Base-by-base conservation (phyloP, 2,888 invertebrate genomes). In the Nymphalis polychloros region DNA sequence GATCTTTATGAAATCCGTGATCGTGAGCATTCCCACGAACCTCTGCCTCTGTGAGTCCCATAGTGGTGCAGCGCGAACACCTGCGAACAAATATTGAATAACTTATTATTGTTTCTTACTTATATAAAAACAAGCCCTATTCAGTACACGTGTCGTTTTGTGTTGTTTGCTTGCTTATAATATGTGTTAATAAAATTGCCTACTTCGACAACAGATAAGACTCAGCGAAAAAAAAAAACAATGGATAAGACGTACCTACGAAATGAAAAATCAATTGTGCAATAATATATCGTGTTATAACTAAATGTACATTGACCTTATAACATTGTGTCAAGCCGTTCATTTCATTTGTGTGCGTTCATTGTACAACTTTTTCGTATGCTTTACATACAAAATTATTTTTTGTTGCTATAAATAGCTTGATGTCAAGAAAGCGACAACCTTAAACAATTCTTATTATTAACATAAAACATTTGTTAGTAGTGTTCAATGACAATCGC, bases 1-100 rank as follows among this genome's bases (percentile, higher is more conserved):
- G 81, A 99, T 99, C 92, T 98, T 97, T 83, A 99, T 99, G 90
- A 99, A 99, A 93, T 99, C 99, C 65, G 99, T 99, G 81, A 99
- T 99, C 75, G 99, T 99, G 79, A 99, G 94, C 98, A 99, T 99
- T 78, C 99, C 99, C 73, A 99, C 97, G 92, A 98, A 98, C 87
- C 96, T 95, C 88, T 99, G 98, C 79, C 95, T 95, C 73, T 94
- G 94, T 76, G 97, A 97, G 91, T 99, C 98, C 99, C 99, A 99
- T 76, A 99, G 94, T 10, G 99, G 99, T 52, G 99, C 99, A 55
- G 99, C 99, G 82, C 99, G 95, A 6, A 99, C 98, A 69, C 98
- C 97, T 97, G 82, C 57, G 27, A 13, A 52, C 41, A 63, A 63
- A 16, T 8, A 31, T 31, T 55, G 8, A 20, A 50, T 13, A 20